Evolutionary conservation across 2,797 vertebrate species (phyloP).

Genomic region (Lagorchestes hirsutus): DNA sequence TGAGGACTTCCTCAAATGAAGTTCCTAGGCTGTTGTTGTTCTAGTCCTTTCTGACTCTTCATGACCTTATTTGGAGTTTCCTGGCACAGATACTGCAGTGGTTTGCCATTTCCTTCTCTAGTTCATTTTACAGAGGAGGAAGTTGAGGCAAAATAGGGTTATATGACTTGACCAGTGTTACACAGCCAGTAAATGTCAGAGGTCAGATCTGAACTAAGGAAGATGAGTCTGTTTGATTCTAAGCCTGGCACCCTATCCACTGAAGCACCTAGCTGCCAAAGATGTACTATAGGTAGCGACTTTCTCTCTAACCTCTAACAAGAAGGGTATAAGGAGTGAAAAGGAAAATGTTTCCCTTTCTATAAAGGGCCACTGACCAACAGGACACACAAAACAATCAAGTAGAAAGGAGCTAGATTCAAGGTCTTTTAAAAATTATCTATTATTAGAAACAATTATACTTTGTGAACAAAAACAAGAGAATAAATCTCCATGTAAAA

Average conservation of each 20-base stretch:
- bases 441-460: not conserved
- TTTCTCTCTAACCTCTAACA: not conserved
- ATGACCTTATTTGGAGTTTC: not conserved
- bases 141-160: not conserved
- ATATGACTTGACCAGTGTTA: not conserved
- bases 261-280: not conserved
- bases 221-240: not conserved
- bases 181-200: not conserved
- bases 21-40: not conserved
- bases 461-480: not conserved
- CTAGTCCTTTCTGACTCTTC: not conserved
- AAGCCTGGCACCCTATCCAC: not conserved
- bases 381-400: constrained; percentile 12
- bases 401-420: constrained; percentile 1
- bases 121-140: not conserved
- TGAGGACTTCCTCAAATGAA: not conserved
- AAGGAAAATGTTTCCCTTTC: not conserved
- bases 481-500: not conserved
- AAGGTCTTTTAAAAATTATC: not conserved
- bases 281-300: not conserved
- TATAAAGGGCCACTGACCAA: constrained; percentile 4
- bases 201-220: not conserved
- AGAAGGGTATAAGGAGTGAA: not conserved
- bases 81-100: not conserved
- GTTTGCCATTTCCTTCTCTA: not conserved